Percentiles rank a stretch among this genome's conserved stretches.
Evolutionary conservation across 2,797 vertebrate species (phyloP).

Genomic region (Pseudocheirus occidentalis): DNA sequence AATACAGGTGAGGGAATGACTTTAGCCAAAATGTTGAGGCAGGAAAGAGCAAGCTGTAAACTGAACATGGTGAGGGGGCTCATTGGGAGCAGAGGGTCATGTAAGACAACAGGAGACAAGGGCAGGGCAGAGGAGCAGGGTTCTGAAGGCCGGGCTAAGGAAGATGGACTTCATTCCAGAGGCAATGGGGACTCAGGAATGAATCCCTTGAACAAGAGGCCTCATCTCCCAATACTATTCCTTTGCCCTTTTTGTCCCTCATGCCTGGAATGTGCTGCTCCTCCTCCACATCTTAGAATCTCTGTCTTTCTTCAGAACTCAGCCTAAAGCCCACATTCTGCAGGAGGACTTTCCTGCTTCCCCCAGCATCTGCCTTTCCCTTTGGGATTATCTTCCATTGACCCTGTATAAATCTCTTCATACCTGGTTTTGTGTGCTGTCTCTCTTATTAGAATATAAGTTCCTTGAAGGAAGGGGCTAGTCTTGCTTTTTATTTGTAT

Average conservation of each 20-base stretch:
- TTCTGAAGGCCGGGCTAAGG: not conserved
- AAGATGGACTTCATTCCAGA: not conserved
- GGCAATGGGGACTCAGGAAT: not conserved
- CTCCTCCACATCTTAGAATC: not conserved
- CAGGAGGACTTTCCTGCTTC: not conserved
- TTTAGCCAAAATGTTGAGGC: not conserved
- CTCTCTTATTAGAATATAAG: not conserved
- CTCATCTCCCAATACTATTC: not conserved
- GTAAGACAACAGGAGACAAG: not conserved
- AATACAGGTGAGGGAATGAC: not conserved
- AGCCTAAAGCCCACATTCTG: not conserved
- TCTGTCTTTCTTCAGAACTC: not conserved
- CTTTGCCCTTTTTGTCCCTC: too few relatives aligned
- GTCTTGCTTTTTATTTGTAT: not conserved
- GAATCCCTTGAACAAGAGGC: not conserved
- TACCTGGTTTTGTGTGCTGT: not conserved
- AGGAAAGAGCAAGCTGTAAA: not conserved
- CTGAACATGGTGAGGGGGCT: not conserved
- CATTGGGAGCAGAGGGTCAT: not conserved
- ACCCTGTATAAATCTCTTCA: not conserved
- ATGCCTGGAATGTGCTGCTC: not conserved
- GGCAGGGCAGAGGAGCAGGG: fast-evolving
- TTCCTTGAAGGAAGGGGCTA: not conserved
- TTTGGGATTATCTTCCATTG: not conserved
- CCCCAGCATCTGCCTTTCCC: not conserved